Percentiles rank a stretch among this genome's conserved stretches.
Evolutionary conservation across 64 coral and sea anemone species (phyloP).

Genomic region (Montipora efflorescens): DNA sequence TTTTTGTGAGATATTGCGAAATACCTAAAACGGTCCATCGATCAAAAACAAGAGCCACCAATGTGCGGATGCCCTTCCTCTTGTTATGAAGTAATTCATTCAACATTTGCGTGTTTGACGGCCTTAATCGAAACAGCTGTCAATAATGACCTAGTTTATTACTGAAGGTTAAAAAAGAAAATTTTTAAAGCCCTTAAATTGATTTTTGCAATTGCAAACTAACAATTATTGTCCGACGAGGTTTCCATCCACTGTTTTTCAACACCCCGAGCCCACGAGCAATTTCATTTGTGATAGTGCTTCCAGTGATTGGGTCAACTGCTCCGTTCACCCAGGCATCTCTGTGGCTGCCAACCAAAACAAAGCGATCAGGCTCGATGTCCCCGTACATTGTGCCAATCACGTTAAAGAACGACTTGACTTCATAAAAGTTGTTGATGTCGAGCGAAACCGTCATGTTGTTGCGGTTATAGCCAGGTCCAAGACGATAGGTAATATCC

Average conservation of each 20-base stretch:
- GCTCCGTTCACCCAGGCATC: conserved; percentile 88
- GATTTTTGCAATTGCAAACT: not conserved
- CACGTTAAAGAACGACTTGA: conserved; percentile 82
- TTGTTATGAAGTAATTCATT: too few species aligned
- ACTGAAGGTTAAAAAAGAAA: too few species aligned
- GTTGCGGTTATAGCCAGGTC: conserved; percentile 27
- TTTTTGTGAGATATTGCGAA: too few species aligned
- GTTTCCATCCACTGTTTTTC: conserved; percentile 80
- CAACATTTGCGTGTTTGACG: too few species aligned
- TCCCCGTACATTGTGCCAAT: conserved; percentile 92
- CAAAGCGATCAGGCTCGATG: conserved; percentile 85
- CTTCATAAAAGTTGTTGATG: conserved; percentile 48
- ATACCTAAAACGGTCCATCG: too few species aligned
- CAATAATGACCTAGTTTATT: too few species aligned
- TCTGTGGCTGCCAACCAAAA: conserved; percentile 87
- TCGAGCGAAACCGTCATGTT: conserved; percentile 56
- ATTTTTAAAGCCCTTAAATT: too few species aligned
- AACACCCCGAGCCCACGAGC: conserved; percentile 73
- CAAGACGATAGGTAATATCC: conserved; percentile 67
- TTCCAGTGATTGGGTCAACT: conserved; percentile 81
- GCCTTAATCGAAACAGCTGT: too few species aligned
- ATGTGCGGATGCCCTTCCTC: too few species aligned
- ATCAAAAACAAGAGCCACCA: too few species aligned
- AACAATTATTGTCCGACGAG: conserved; percentile 79
- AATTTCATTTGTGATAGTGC: conserved; percentile 67